A percentile compares a stretch with the other conserved stretches of the same genome.
phyloP scores from a whole-genome alignment of 2,888 invertebrate species.

The Amiota mariae region DNA sequence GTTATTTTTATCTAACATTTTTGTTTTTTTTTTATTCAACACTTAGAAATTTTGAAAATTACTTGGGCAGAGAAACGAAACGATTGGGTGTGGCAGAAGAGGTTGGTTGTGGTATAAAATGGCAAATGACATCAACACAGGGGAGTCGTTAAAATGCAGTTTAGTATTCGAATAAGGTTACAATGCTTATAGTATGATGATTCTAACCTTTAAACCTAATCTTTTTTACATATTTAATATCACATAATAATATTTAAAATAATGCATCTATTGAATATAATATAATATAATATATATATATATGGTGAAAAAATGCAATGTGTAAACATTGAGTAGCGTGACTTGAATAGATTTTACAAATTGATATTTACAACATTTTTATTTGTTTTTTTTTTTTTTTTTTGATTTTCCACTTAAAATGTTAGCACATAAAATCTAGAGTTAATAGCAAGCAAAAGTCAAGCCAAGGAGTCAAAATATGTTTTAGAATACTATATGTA shows the following conservation, averaged over 20 bases:
- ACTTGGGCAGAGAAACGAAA: not conserved
- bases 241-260: too few relatives aligned
- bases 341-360: too few relatives aligned
- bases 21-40: slow-evolving; percentile 12
- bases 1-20: not conserved
- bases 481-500: not conserved
- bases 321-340: slow-evolving; percentile 38
- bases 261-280: too few relatives aligned
- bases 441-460: slow-evolving; percentile 32
- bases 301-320: slow-evolving; percentile 9
- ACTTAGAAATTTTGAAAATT: slow-evolving; percentile 12
- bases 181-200: not conserved
- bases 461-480: slow-evolving; percentile 50
- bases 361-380: too few relatives aligned
- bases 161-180: slow-evolving; percentile 36
- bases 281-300: not conserved
- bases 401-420: too few relatives aligned
- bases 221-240: too few relatives aligned
- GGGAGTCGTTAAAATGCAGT: slow-evolving; percentile 65
- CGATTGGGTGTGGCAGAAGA: not conserved
- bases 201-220: too few relatives aligned
- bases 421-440: too few relatives aligned
- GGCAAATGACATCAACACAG: slow-evolving; percentile 38
- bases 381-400: too few relatives aligned
- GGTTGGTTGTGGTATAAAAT: not conserved